Conservation (phyloP, 2,888 invertebrate species). For the Melinaea menophilus region DNA sequence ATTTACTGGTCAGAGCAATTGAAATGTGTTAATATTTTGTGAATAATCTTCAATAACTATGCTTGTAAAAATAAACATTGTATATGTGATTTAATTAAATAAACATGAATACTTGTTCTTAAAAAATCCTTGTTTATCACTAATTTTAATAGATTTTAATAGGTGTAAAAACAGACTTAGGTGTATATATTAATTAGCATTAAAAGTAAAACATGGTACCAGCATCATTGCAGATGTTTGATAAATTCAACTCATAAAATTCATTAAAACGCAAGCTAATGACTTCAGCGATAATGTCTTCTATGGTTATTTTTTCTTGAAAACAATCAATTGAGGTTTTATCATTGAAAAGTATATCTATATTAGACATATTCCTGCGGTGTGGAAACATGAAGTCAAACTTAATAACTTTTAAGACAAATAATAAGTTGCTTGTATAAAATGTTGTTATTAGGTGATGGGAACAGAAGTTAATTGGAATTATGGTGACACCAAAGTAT, state of each 20-base stretch:
- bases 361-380: conserved; percentile 54
- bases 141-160: too few species aligned
- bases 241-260: conserved; percentile 56
- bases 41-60: too few species aligned
- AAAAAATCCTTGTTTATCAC: too few species aligned
- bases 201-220: conserved; percentile 40
- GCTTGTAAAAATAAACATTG: too few species aligned
- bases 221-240: conserved; percentile 58
- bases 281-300: conserved; percentile 53
- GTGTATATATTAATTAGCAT: not conserved
- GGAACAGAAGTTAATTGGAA: conserved; percentile 51
- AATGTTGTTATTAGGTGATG: conserved; percentile 51
- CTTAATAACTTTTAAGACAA: conserved; percentile 56
- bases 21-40: too few species aligned
- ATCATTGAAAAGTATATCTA: conserved; percentile 63
- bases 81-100: too few species aligned
- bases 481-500: conserved; percentile 46
- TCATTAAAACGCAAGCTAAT: conserved; percentile 54
- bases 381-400: conserved; percentile 63
- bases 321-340: conserved; percentile 57
- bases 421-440: conserved; percentile 55
- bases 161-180: too few species aligned
- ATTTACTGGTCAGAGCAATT: too few species aligned
- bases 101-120: too few species aligned
- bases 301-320: conserved; percentile 45